These are phyloP conservation scores for Burhinus oedicnemus DNA, from an alignment of 2,113 vertebrate species.

Conservation along the genomic window DNA sequence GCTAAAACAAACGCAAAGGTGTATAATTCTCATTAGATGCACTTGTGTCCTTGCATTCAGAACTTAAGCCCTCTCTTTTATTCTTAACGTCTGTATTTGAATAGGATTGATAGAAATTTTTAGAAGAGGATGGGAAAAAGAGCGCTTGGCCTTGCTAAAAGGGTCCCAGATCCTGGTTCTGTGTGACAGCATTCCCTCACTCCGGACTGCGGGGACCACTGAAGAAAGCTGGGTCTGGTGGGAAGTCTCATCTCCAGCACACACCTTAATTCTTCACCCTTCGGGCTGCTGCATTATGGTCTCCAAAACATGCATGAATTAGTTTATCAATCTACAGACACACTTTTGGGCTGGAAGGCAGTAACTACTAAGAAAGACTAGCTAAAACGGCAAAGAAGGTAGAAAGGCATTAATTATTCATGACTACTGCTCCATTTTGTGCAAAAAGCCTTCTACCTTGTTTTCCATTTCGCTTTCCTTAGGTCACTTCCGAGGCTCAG, in stretches of 20 bases:
- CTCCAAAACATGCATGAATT: not conserved
- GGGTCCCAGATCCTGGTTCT: not conserved
- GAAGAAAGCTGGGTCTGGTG: not conserved
- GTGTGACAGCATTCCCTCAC: not conserved
- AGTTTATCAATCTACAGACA: not conserved
- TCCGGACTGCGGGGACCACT: fast-evolving
- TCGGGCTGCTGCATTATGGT: not conserved
- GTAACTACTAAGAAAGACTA: not conserved
- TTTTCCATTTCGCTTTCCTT: not conserved
- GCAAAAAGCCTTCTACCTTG: constrained; percentile 12
- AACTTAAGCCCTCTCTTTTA: not conserved
- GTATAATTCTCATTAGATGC: not conserved
- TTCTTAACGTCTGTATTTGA: not conserved
- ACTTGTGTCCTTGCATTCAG: not conserved
- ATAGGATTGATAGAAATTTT: not conserved
- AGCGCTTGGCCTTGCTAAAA: not conserved
- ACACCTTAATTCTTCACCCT: not conserved
- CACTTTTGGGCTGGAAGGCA: not conserved
- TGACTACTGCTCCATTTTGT: not conserved
- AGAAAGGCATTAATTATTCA: not conserved
- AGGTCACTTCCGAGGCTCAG: not conserved
- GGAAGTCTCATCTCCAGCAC: not conserved
- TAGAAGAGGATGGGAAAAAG: not conserved
- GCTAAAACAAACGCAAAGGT: not conserved
- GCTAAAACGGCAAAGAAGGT: constrained; percentile 5